Percentiles rank a stretch among this genome's conserved stretches.
Evolutionary conservation across 1,140 invertebrate genomes (phyloP).

Genomic region (Akabosia matsudoensis): DNA sequence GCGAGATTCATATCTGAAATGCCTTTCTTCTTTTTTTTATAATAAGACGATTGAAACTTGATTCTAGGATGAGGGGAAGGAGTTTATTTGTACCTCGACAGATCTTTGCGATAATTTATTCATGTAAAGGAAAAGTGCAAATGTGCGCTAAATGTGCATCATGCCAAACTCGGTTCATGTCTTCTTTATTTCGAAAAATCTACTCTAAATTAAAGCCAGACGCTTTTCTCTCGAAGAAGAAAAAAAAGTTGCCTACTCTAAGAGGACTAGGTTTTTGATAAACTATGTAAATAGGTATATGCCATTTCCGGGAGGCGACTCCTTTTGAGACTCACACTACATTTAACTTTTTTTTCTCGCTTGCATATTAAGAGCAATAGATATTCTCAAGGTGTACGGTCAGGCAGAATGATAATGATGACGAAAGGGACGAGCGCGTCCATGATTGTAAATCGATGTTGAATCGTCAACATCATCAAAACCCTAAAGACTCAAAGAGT

Average conservation of each 20-base stretch:
- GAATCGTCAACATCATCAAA: not conserved
- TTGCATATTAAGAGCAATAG: not conserved
- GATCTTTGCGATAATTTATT: no score
- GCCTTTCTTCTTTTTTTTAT: no score
- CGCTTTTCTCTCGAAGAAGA: no score
- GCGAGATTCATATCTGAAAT: no score
- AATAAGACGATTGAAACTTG: not conserved
- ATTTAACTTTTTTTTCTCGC: not conserved
- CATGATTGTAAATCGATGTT: not conserved
- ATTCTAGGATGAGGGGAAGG: no score
- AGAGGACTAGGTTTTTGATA: not conserved
- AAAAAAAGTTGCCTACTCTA: no score
- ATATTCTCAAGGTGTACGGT: not conserved
- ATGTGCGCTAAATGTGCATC: not conserved
- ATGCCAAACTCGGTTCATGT: not conserved
- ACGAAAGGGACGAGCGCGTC: not conserved
- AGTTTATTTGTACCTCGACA: no score
- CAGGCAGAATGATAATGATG: not conserved
- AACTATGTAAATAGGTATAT: slow-evolving; percentile 5
- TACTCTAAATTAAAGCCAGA: no score
- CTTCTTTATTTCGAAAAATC: no score
- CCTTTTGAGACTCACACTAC: no score
- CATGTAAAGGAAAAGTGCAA: no score
- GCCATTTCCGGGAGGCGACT: slow-evolving; percentile 11
- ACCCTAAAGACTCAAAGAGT: no score